Evolutionary conservation across 30 jellyfish, hydroid and myxozoan species (phyloP).

Genomic region (Rhopilema esculentum): DNA sequence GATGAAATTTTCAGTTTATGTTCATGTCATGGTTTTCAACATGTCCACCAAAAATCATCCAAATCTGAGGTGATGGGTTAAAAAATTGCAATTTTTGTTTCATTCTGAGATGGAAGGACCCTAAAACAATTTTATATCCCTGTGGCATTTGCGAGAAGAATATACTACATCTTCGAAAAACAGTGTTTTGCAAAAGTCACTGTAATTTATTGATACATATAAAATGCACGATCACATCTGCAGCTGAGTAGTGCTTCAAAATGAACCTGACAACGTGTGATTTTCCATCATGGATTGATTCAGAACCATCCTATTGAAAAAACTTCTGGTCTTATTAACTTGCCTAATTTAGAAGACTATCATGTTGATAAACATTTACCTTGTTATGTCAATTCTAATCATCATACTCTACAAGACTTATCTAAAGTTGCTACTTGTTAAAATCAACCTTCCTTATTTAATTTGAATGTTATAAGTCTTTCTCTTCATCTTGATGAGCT

Average conservation of each 20-base stretch:
- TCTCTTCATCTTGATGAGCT: constrained; percentile 3
- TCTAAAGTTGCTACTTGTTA: no score
- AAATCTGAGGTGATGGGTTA: no score
- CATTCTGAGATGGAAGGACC: no score
- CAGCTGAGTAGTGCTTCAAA: neutral
- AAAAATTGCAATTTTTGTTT: no score
- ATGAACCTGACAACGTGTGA: constrained; percentile 17
- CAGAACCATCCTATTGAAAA: constrained; percentile 33
- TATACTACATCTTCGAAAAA: neutral
- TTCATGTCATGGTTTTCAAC: no score
- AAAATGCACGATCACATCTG: constrained; percentile 27
- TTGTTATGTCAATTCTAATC: no score
- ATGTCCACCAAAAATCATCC: no score
- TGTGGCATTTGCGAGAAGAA: constrained; percentile 19
- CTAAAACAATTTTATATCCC: neutral
- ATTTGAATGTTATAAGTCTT: neutral
- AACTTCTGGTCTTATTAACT: constrained; percentile 15
- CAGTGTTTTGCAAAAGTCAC: constrained; percentile 20
- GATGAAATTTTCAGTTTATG: no score
- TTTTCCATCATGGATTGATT: constrained; percentile 22
- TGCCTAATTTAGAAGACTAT: constrained; percentile 48
- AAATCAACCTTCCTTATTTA: neutral
- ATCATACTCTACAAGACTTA: no score
- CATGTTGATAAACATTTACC: no score
- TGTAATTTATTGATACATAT: constrained; percentile 49